Evolutionary conservation across 2,797 vertebrate genomes (phyloP), one percentile per base, ranked within the genome.

Genomic region (Peromyscus eremicus): DNA sequence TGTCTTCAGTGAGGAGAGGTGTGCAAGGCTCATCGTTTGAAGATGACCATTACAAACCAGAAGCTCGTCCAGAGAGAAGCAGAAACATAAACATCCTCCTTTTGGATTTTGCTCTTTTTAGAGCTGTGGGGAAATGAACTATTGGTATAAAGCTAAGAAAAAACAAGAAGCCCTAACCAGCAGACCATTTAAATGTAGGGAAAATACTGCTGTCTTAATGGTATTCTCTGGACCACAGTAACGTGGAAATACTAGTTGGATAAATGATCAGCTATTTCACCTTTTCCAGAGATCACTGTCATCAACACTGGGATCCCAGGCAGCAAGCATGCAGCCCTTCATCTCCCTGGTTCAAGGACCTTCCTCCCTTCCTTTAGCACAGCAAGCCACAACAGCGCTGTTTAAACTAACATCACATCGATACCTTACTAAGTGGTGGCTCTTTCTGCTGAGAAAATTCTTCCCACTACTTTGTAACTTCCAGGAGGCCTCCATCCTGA

Each of bases 381-480:
- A 80, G 29, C 14, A 14, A 76, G 32, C 4, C 66, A 25, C 37
- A 5, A 86, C 46, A 92, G 76, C 91, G 60, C 37, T 87, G 16
- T 23, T 80, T 60, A 84, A 29, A 52, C 19, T 73, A 34, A 73
- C 62, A 57, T 40, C 6, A 37, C 1, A 16, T 10, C 79, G 91
- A 3, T 43, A 12, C 62, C 27, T 68, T 79, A 77, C 0, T 64
- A 79, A 92, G 14, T 71, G 46, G 14, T 25, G 34, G 6, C 60
- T 94, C 66, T 84, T 87, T 89, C 46, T 94, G 46, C 27, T 73
- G 23, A 43, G 80, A 94, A 64, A 68, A 46, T 34, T 95, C 86
- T 68, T n/a, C 27, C 11, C 52, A 57, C 6, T 46, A 62, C 21
- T 27, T 79, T 93, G 29, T 66, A 91, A 87, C 64, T 84, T 89